phyloP scores from a whole-genome alignment of 2,113 vertebrate genomes.

The Petrocephalus microphthalmus region DNA sequence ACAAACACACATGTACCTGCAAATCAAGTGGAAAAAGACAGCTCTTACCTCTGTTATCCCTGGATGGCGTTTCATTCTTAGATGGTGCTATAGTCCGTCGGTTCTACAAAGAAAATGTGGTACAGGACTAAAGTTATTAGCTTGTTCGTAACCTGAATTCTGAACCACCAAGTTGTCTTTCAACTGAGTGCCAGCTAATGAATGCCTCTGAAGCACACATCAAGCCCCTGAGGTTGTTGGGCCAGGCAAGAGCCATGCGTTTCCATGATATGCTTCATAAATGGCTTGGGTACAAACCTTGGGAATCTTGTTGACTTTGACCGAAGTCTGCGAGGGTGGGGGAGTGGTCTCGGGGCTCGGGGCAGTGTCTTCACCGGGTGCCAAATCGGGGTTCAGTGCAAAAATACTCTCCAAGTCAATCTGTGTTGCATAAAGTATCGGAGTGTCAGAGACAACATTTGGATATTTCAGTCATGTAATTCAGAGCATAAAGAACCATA shows the following conservation, averaged over 20 bases:
- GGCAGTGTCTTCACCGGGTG: conserved; percentile 81
- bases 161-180: neutral
- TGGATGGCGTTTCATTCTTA: conserved; percentile 74
- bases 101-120: conserved; percentile 57
- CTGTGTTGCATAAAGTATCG: conserved; percentile 48
- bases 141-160: neutral
- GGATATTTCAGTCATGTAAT: neutral
- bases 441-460: neutral
- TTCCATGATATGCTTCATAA: neutral
- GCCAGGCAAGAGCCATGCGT: neutral
- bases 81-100: conserved; percentile 64
- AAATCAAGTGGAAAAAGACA: neutral
- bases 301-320: conserved; percentile 85
- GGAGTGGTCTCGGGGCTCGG: conserved; percentile 76
- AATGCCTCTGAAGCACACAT: neutral
- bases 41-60: conserved; percentile 83
- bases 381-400: conserved; percentile 85
- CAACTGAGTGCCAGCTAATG: neutral
- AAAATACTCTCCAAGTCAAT: conserved; percentile 96
- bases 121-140: neutral
- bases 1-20: neutral
- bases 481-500: neutral
- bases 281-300: conserved; percentile 70
- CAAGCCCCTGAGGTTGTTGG: neutral
- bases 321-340: conserved; percentile 61